Evolutionary conservation across 2,888 invertebrate genomes (phyloP).

Genomic region (Rhopalosiphum nymphaeae): DNA sequence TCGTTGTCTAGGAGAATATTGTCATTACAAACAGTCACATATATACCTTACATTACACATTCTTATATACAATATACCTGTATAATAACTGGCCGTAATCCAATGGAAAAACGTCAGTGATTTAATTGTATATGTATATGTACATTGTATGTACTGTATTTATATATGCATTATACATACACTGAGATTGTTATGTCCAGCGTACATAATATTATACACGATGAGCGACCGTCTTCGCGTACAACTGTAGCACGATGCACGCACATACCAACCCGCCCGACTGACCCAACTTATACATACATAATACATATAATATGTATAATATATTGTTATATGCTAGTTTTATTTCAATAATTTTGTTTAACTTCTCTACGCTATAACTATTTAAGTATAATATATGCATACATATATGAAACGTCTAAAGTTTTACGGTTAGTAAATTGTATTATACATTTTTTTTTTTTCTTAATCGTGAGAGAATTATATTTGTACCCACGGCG

Average conservation of each 20-base stretch:
- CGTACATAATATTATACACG: not conserved
- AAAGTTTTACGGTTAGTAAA: slow-evolving; percentile 11
- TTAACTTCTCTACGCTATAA: not conserved
- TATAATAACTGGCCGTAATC: not conserved
- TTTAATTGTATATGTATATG: not conserved
- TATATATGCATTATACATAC: too few species aligned
- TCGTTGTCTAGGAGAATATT: slow-evolving; percentile 3
- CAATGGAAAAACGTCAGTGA: not conserved
- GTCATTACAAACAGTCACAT: not conserved
- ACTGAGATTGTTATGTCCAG: not conserved
- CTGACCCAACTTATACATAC: not conserved
- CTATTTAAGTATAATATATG: not conserved
- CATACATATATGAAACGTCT: not conserved
- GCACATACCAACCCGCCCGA: not conserved
- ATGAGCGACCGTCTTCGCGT: not conserved
- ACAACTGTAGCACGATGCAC: not conserved
- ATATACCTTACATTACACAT: not conserved
- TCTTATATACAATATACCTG: not conserved
- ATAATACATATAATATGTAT: not conserved
- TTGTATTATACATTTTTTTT: not conserved
- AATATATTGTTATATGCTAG: not conserved
- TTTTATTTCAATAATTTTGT: not conserved
- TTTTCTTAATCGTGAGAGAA: slow-evolving; percentile 18
- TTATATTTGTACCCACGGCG: not conserved
- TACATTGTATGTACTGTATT: too few species aligned